Evolutionary conservation across 2,113 vertebrate genomes (phyloP), one percentile per base, ranked within the genome.

Genomic region (Rhipidura dahli): DNA sequence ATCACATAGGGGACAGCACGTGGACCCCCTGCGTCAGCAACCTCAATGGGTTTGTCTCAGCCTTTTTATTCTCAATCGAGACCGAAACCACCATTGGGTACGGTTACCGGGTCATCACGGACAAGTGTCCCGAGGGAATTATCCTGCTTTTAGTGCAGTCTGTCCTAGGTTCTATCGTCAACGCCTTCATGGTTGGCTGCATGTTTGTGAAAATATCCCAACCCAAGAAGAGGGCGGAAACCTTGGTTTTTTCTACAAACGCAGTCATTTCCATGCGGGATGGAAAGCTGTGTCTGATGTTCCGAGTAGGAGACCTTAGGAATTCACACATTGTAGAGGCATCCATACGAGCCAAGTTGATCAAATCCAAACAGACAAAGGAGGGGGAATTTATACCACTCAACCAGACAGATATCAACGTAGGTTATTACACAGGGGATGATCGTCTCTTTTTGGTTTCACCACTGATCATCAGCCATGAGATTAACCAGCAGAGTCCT

Each of bases 141-240:
- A 89, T 99, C 66, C 98, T 99, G 93, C 98, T 99, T 95, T 96
- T 99, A 96, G 97, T 99, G 89, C 99, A 99, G 96, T 99, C 99
- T 7, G 99, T 99, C 97, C 96, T 99, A 98, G 99, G 99, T 54
- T 99, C 99, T 89, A 99, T 99, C 51, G 99, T 99, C 84, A 99
- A 99, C 37, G 99, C 99, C 72, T 99, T 99, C 98, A 99, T 99
- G 99, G 99, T 99, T 97, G 99, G 99, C 61, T 99, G 99, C 97
- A 99, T 99, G 99, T 99, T 99, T 97, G 99, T 99, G 33, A 99
- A 99, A 98, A 99, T 99, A 97, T 99, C 99, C 12, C 99, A 99
- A 95, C 99, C 99, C 95, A 99, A 99, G 98, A 99, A 99, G 97
- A 98, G 99, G 80, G 99, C 99, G 10, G 99, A 99, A 98, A 99